phyloP scores from a whole-genome alignment of 1,140 invertebrate genomes.

The Trypoxylus dichotomus region DNA sequence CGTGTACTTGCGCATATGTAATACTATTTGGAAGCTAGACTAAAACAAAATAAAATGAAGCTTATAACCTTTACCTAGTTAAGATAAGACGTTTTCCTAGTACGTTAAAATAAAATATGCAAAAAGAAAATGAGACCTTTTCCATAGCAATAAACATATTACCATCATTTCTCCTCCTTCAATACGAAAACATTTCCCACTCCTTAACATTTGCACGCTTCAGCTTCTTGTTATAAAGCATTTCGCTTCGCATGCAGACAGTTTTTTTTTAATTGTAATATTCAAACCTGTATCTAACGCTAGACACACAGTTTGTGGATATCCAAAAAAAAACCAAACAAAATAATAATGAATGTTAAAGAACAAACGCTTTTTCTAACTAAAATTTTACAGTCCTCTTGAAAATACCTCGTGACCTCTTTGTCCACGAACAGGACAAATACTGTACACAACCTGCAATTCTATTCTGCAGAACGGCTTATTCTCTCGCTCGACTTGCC shows the following conservation, averaged over 20 bases:
- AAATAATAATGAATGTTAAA: background rate
- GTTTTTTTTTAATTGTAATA: slow-evolving; percentile 25
- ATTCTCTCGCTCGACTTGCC: background rate
- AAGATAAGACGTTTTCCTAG: too few relatives aligned
- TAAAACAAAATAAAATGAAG: too few relatives aligned
- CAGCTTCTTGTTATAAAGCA: background rate
- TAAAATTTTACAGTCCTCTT: slow-evolving; percentile 24
- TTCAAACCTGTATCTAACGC: slow-evolving; percentile 12
- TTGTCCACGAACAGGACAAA: slow-evolving; percentile 1
- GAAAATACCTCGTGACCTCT: slow-evolving; percentile 11
- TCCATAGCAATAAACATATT: background rate
- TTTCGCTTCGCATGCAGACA: background rate
- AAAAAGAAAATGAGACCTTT: too few relatives aligned
- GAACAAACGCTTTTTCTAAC: background rate
- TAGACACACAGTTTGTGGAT: slow-evolving; percentile 15
- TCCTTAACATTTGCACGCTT: background rate
- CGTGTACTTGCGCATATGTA: too few relatives aligned
- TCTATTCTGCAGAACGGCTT: background rate
- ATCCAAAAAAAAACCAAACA: background rate
- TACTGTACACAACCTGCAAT: slow-evolving; percentile 2
- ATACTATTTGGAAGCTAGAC: too few relatives aligned
- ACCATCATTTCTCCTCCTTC: background rate
- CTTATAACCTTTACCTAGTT: too few relatives aligned
- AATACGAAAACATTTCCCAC: background rate
- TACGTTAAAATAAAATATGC: too few relatives aligned